These are phyloP conservation scores for Ethmia dodecea DNA, from an alignment of 2,888 invertebrate species.

Conservation along the genomic window DNA sequence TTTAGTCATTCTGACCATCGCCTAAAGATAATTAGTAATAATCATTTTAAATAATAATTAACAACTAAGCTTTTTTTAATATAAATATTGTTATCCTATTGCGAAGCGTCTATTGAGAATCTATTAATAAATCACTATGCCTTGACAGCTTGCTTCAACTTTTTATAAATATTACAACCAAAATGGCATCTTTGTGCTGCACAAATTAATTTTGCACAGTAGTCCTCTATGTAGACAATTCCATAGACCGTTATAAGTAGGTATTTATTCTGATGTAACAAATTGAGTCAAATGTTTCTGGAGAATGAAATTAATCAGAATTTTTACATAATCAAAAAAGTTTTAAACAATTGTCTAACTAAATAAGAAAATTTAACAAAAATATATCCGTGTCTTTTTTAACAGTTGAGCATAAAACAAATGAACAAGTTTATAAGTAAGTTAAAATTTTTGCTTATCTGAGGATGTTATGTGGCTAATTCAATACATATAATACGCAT, in stretches of 20 bases:
- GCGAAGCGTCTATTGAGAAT: conserved; percentile 62
- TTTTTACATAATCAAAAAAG: too few relatives aligned
- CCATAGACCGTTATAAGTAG: too few relatives aligned
- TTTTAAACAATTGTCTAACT: too few relatives aligned
- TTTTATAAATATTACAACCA: conserved; percentile 35
- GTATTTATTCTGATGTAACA: too few relatives aligned
- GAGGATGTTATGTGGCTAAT: conserved; percentile 66
- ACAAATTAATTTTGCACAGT: conserved; percentile 9
- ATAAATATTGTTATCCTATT: conserved; percentile 54
- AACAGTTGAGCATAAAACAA: conserved; percentile 33
- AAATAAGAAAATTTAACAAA: conserved; percentile 22
- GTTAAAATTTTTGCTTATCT: conserved; percentile 27
- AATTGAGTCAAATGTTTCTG: too few relatives aligned
- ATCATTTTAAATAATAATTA: conserved; percentile 33
- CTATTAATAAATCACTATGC: conserved; percentile 64
- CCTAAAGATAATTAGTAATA: conserved; percentile 29
- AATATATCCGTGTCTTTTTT: conserved; percentile 26
- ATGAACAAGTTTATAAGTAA: neutral
- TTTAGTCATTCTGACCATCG: conserved; percentile 25
- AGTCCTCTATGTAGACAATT: too few relatives aligned
- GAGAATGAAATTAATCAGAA: too few relatives aligned
- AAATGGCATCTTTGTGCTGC: conserved; percentile 30
- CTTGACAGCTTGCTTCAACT: conserved; percentile 40
- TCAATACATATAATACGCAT: conserved; percentile 32
- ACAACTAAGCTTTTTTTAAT: conserved; percentile 48